These are phyloP conservation scores for Coendou prehensilis DNA, from an alignment of 2,797 vertebrate genomes.

Conservation along the genomic window DNA sequence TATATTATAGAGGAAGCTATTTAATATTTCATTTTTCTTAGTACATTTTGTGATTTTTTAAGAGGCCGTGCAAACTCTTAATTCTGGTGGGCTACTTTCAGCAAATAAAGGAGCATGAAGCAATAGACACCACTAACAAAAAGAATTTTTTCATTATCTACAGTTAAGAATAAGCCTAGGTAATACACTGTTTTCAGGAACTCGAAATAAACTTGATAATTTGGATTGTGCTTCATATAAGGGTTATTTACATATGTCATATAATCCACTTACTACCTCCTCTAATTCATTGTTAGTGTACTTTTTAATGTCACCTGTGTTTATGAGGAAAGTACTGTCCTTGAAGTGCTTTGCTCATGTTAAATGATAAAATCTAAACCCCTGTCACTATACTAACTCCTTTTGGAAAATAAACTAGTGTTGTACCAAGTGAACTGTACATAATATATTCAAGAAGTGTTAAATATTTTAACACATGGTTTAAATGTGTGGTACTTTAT, in stretches of 20 bases:
- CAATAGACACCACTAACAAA: slow-evolving; percentile 5
- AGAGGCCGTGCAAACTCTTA: slow-evolving; percentile 54
- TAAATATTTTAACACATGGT: slow-evolving; percentile 58
- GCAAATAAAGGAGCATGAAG: slow-evolving; percentile 58
- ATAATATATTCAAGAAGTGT: slow-evolving; percentile 67
- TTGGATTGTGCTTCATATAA: slow-evolving; percentile 53
- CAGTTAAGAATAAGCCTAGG: slow-evolving; percentile 36
- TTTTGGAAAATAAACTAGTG: slow-evolving; percentile 67
- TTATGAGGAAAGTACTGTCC: slow-evolving; percentile 56
- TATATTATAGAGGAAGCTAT: slow-evolving; percentile 36
- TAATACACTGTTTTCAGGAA: slow-evolving; percentile 60
- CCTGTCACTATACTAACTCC: slow-evolving; percentile 36
- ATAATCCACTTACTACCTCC: slow-evolving; percentile 62
- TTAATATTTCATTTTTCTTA: slow-evolving; percentile 62
- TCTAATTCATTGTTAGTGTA: slow-evolving; percentile 52
- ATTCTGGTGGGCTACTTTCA: slow-evolving; percentile 47
- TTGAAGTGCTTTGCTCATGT: slow-evolving; percentile 60
- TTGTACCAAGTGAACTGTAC: slow-evolving; percentile 71
- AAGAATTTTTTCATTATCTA: slow-evolving; percentile 60
- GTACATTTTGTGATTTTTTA: slow-evolving; percentile 66
- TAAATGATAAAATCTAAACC: slow-evolving; percentile 80
- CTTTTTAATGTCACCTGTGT: slow-evolving; percentile 52
- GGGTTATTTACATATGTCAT: background rate
- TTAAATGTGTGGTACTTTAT: slow-evolving; percentile 42
- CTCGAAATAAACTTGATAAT: slow-evolving; percentile 9